Conservation (phyloP, 2,888 invertebrate genomes). For the Willowsia nigromaculata region DNA sequence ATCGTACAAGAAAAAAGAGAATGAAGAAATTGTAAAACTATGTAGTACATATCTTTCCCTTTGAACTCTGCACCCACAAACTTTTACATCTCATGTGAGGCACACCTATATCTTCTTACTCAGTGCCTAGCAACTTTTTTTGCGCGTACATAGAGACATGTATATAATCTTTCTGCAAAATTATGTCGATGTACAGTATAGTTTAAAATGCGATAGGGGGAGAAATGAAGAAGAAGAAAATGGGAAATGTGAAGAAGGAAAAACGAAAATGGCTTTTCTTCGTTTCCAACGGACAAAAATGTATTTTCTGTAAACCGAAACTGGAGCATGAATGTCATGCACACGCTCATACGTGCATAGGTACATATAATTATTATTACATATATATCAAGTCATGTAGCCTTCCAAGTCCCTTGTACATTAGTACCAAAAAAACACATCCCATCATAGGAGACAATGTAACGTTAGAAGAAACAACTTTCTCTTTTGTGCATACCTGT, state of each 20-base stretch:
- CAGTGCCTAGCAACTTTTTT: background rate
- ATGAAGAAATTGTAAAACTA: background rate
- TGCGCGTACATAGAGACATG: background rate
- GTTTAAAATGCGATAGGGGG: background rate
- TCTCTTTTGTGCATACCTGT: slow-evolving; percentile 12
- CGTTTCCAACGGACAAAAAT: background rate
- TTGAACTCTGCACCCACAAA: slow-evolving; percentile 19
- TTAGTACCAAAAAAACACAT: background rate
- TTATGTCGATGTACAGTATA: background rate
- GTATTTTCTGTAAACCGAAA: background rate
- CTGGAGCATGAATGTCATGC: slow-evolving; percentile 26
- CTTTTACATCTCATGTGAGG: background rate
- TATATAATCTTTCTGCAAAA: background rate
- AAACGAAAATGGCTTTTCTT: slow-evolving; percentile 4
- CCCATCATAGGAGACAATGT: background rate
- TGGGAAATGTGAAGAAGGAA: slow-evolving; percentile 28
- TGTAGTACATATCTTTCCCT: slow-evolving; percentile 16
- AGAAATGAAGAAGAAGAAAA: slow-evolving; percentile 32
- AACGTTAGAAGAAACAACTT: background rate
- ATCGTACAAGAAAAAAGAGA: background rate
- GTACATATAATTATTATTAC: background rate
- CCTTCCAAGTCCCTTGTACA: background rate
- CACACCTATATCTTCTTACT: background rate
- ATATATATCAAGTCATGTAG: background rate
- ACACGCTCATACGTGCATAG: slow-evolving; percentile 1